Evolutionary conservation across 2,888 invertebrate genomes (phyloP).

Genomic region (Drosophila multiciliata): DNA sequence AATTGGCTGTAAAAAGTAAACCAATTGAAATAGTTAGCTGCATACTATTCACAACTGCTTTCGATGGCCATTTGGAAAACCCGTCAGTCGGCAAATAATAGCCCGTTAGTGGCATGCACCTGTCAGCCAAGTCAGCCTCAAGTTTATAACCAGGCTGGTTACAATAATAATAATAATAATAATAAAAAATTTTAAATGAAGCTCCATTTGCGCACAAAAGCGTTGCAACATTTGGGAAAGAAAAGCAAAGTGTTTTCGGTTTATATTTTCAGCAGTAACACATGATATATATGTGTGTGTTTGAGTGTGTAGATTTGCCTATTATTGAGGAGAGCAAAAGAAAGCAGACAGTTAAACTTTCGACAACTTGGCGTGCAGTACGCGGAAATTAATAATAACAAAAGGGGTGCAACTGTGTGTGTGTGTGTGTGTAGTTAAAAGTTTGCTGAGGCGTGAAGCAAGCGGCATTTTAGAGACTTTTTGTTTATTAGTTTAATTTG

Average conservation of each 20-base stretch:
- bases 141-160: conserved; percentile 17
- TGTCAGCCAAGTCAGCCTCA: conserved; percentile 3
- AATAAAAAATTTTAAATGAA: conserved; percentile 21
- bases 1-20: conserved; percentile 16
- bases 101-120: conserved; percentile 18
- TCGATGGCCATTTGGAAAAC: conserved; percentile 15
- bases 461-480: conserved; percentile 51
- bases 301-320: conserved; percentile 49
- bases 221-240: conserved; percentile 71
- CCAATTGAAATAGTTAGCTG: conserved; percentile 18
- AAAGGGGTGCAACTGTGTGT: conserved; percentile 33
- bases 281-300: conserved; percentile 6
- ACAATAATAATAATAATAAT: conserved; percentile 17
- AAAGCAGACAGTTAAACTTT: conserved; percentile 66
- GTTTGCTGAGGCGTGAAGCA: conserved; percentile 67
- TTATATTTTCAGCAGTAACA: conserved; percentile 23
- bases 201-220: conserved; percentile 78
- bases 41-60: conserved; percentile 31
- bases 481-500: conserved; percentile 79
- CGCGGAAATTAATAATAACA: conserved; percentile 79
- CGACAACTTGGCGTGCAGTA: conserved; percentile 71
- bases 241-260: conserved; percentile 63
- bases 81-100: conserved; percentile 2
- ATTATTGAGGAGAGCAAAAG: conserved; percentile 56
- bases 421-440: conserved; percentile 17